Conservation (phyloP, 2,888 invertebrate genomes). For the Acheta domesticus region DNA sequence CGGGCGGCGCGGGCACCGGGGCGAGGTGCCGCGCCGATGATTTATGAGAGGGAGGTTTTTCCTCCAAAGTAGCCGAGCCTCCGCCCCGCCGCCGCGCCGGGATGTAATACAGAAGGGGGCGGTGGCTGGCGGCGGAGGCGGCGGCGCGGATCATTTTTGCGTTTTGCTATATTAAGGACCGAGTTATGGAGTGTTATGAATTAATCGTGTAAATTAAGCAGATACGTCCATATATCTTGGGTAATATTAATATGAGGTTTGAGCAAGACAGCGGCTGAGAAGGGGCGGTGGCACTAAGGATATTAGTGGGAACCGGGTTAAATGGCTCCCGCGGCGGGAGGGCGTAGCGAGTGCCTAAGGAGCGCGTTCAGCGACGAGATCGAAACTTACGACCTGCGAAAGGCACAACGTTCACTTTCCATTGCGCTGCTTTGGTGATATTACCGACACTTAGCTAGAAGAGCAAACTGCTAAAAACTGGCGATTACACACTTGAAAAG, state of each 20-base stretch:
- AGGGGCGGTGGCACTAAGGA: neutral
- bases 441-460: too few relatives aligned
- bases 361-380: neutral
- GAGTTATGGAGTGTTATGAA: neutral
- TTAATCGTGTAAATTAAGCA: neutral
- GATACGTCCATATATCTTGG: neutral
- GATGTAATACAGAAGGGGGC: neutral
- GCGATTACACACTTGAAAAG: too few relatives aligned
- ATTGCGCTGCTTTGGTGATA: too few relatives aligned
- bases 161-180: neutral
- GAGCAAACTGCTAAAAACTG: too few relatives aligned
- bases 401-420: too few relatives aligned
- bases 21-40: too few relatives aligned
- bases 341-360: neutral
- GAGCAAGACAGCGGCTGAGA: slow-evolving; percentile 5
- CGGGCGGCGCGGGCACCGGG: too few relatives aligned
- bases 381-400: too few relatives aligned
- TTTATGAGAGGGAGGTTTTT: too few relatives aligned
- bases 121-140: neutral
- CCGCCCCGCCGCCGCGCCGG: too few relatives aligned
- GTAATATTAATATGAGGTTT: slow-evolving; percentile 18
- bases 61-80: too few relatives aligned
- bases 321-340: neutral
- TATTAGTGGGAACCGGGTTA: neutral
- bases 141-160: neutral